Evolutionary conservation across 2,888 invertebrate species (phyloP).

Genomic region (Leptarthrus brevirostris): DNA sequence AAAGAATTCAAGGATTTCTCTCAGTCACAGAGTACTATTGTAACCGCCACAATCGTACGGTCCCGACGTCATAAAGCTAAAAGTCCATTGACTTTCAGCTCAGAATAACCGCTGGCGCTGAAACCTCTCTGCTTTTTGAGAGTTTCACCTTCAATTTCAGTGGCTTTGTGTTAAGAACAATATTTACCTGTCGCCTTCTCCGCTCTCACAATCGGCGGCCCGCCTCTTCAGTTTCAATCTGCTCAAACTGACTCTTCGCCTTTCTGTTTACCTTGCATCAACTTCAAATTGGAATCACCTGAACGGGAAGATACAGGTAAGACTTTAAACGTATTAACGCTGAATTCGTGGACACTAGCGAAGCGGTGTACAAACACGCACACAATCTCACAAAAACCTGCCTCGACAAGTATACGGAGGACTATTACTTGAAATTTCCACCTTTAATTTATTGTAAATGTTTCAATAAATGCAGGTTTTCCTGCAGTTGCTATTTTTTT

Average conservation of each 20-base stretch:
- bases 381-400: constrained; percentile 25
- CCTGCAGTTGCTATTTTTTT: not conserved
- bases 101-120: not conserved
- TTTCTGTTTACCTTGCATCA: constrained; percentile 46
- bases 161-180: constrained; percentile 33
- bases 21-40: not conserved
- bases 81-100: constrained; percentile 36
- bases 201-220: constrained; percentile 1
- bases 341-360: constrained; percentile 28
- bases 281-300: constrained; percentile 45
- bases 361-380: not conserved
- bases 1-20: not conserved
- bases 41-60: not conserved
- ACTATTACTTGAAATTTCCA: not conserved
- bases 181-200: constrained; percentile 40
- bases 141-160: constrained; percentile 39
- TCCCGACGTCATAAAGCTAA: constrained; percentile 33
- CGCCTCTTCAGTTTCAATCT: constrained; percentile 11
- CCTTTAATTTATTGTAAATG: constrained; percentile 6
- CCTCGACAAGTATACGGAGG: constrained; percentile 15
- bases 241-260: constrained; percentile 9
- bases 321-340: constrained; percentile 37
- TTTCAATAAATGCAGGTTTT: constrained; percentile 8
- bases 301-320: constrained; percentile 30
- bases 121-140: constrained; percentile 17